These are phyloP conservation scores for Acanthochromis polyacanthus DNA, from an alignment of 2,113 vertebrate species.

Conservation along the genomic window DNA sequence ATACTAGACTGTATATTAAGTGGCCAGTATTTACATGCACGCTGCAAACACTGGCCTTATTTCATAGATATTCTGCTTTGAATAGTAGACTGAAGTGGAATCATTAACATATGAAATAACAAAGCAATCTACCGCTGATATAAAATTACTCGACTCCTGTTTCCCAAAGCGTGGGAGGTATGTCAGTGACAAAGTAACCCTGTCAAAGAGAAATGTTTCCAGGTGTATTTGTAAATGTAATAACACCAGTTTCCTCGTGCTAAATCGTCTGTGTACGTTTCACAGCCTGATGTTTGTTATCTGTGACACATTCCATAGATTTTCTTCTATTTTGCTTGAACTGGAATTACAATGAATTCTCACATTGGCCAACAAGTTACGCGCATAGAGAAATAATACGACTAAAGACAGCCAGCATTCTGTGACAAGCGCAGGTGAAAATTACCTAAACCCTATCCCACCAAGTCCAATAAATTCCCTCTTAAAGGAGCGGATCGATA, in stretches of 20 bases:
- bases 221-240: constrained; percentile 34
- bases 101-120: constrained; percentile 13
- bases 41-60: neutral
- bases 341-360: neutral
- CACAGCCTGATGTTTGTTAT: neutral
- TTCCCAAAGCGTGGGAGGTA: neutral
- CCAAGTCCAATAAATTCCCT: constrained; percentile 58
- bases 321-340: neutral
- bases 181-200: constrained; percentile 4
- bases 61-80: neutral
- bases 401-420: neutral
- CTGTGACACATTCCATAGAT: neutral
- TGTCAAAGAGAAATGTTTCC: constrained; percentile 31
- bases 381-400: neutral
- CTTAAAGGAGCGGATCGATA: constrained; percentile 60
- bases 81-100: neutral
- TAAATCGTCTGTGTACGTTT: neutral
- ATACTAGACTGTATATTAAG: neutral
- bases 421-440: neutral
- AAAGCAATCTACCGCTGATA: neutral
- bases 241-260: neutral
- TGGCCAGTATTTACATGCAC: neutral
- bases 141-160: constrained; percentile 5
- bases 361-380: no score
- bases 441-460: constrained; percentile 27